Percentiles rank a stretch among this genome's conserved stretches.
Evolutionary conservation across 2,888 invertebrate species (phyloP).

Genomic region (Agrochola macilenta): DNA sequence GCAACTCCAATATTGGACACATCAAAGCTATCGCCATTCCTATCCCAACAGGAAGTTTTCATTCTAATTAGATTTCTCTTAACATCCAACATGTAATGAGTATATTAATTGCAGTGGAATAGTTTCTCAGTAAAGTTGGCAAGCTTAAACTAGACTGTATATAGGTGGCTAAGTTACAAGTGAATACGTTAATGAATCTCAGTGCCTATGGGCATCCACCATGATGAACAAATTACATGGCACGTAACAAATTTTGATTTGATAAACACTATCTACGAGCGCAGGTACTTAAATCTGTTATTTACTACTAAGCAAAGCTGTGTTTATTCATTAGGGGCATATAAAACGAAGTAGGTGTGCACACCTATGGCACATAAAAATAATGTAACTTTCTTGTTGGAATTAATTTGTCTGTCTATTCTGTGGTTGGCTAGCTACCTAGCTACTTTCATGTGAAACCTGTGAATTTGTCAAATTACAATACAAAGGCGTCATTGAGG

Average conservation of each 20-base stretch:
- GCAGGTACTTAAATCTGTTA: slow-evolving; percentile 64
- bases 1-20: slow-evolving; percentile 42
- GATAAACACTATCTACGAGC: slow-evolving; percentile 65
- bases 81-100: slow-evolving; percentile 59
- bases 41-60: slow-evolving; percentile 50
- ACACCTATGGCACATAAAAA: slow-evolving; percentile 51
- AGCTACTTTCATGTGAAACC: slow-evolving; percentile 76
- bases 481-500: slow-evolving; percentile 83
- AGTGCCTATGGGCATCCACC: slow-evolving; percentile 54
- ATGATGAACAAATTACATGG: slow-evolving; percentile 66
- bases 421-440: slow-evolving; percentile 44
- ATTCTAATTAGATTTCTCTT: slow-evolving; percentile 59
- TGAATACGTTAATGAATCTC: slow-evolving; percentile 60
- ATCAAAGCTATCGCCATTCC: slow-evolving; percentile 42
- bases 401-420: slow-evolving; percentile 52
- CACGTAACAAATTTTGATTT: slow-evolving; percentile 66
- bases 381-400: slow-evolving; percentile 72
- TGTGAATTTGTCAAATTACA: slow-evolving; percentile 87
- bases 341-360: slow-evolving; percentile 50
- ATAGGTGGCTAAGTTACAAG: slow-evolving; percentile 41
- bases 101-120: slow-evolving; percentile 57
- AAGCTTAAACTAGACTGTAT: slow-evolving; percentile 43
- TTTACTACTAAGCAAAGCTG: slow-evolving; percentile 58
- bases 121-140: slow-evolving; percentile 61
- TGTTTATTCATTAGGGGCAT: slow-evolving; percentile 56